Percentiles rank a stretch among this genome's conserved stretches.
Evolutionary conservation across 1,140 invertebrate genomes (phyloP).

Genomic region (Aphaenogaster rudis): DNA sequence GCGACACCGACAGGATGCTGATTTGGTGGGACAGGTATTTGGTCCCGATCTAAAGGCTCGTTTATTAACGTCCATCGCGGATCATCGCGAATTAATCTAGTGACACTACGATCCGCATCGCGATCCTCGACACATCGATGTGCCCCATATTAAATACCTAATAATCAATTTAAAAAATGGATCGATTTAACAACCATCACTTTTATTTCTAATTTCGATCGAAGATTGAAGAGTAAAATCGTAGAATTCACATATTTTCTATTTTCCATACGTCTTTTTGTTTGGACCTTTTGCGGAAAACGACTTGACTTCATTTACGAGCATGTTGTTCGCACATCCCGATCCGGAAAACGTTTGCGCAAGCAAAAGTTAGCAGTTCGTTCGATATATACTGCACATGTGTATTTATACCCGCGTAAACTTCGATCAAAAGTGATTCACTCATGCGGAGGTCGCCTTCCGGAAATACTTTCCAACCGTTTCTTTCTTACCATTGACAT

Average conservation of each 20-base stretch:
- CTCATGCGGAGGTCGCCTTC: slow-evolving; percentile 53
- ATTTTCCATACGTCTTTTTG: neutral
- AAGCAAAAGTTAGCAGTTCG: slow-evolving; percentile 29
- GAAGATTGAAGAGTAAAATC: neutral
- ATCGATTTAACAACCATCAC: neutral
- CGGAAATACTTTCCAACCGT: slow-evolving; percentile 34
- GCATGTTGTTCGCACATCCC: neutral
- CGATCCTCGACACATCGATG: neutral
- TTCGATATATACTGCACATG: slow-evolving; percentile 25
- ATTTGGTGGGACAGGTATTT: slow-evolving; percentile 40
- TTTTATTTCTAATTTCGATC: neutral
- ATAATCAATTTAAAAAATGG: neutral
- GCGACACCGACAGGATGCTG: slow-evolving; percentile 21
- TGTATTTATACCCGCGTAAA: slow-evolving; percentile 10
- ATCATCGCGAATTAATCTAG: slow-evolving; percentile 35
- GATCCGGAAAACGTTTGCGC: neutral
- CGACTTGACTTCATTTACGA: neutral
- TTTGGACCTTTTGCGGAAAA: neutral
- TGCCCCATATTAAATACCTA: no score
- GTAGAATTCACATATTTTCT: neutral
- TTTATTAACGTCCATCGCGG: slow-evolving; percentile 56
- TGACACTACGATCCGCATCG: neutral
- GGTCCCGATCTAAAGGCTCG: slow-evolving; percentile 29
- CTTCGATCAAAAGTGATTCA: slow-evolving; percentile 67
- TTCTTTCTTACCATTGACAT: slow-evolving; percentile 23